Percentiles rank a stretch among this genome's conserved stretches.
These are phyloP conservation scores for Ahaetulla prasina DNA, from an alignment of 2,113 vertebrate genomes.

Conservation along the genomic window DNA sequence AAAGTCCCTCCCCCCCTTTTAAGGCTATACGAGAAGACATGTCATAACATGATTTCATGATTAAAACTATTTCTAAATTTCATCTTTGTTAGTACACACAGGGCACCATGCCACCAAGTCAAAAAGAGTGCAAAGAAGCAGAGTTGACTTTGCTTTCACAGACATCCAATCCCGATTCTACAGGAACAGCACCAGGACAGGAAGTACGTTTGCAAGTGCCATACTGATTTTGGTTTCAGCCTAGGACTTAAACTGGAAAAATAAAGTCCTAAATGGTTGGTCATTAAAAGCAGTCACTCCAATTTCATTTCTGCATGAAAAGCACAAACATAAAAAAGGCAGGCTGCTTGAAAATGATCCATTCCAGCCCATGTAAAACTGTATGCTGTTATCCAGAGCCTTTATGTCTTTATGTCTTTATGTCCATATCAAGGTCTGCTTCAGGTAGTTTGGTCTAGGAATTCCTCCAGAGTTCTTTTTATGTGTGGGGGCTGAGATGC, in stretches of 20 bases:
- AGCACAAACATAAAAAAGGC: slow-evolving; percentile 72
- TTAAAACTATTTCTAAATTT: slow-evolving; percentile 63
- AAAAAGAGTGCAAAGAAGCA: slow-evolving; percentile 38
- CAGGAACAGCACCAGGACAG: slow-evolving; percentile 3
- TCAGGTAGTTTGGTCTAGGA: slow-evolving; percentile 68
- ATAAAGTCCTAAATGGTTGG: background rate
- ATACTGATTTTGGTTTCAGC: slow-evolving; percentile 23
- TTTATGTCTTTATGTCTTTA: too few species aligned
- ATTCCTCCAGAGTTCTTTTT: slow-evolving; percentile 75
- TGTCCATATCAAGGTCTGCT: background rate
- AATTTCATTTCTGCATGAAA: slow-evolving; percentile 42
- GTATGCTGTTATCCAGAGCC: slow-evolving; percentile 35
- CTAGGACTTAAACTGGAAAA: slow-evolving; percentile 15
- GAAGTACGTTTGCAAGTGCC: background rate
- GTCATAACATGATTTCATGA: slow-evolving; percentile 51
- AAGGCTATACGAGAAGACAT: slow-evolving; percentile 49
- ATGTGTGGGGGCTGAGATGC: slow-evolving; percentile 75
- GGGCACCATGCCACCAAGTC: slow-evolving; percentile 35
- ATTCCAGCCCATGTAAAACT: slow-evolving; percentile 65
- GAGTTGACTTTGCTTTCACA: slow-evolving; percentile 40
- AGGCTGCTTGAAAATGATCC: slow-evolving; percentile 46
- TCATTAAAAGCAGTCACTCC: slow-evolving; percentile 14
- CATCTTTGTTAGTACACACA: slow-evolving; percentile 50
- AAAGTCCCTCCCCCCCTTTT: background rate
- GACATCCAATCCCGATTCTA: slow-evolving; percentile 31